phyloP scores from a whole-genome alignment of 2,888 invertebrate species.

The Thumatha senex region DNA sequence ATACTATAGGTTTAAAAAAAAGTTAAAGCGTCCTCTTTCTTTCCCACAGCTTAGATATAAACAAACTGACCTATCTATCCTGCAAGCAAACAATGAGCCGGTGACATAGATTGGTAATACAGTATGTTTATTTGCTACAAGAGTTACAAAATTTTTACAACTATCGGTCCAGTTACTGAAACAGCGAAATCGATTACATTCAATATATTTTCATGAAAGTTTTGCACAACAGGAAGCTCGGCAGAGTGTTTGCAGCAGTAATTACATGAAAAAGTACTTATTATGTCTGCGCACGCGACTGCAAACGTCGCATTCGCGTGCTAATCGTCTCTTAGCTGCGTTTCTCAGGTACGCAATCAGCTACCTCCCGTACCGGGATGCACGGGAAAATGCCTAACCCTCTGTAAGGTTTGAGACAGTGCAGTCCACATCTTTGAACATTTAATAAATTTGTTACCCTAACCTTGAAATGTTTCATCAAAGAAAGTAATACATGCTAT shows the following conservation, averaged over 20 bases:
- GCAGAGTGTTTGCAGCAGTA: slow-evolving; percentile 20
- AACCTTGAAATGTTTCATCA: no score
- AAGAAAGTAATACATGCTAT: no score
- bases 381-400: no score
- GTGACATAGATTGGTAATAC: no score
- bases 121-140: not conserved
- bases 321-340: not conserved
- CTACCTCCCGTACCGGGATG: not conserved
- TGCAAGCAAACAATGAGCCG: no score
- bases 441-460: no score
- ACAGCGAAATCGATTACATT: slow-evolving; percentile 9
- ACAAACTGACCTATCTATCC: no score
- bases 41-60: no score
- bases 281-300: slow-evolving; percentile 28
- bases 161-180: not conserved
- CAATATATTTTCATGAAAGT: slow-evolving; percentile 35
- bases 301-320: slow-evolving; percentile 15
- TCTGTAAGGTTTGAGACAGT: no score
- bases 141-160: not conserved
- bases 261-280: slow-evolving; percentile 46
- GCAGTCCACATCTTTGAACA: no score
- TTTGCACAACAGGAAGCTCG: slow-evolving; percentile 43
- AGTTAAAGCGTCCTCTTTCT: no score
- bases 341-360: not conserved
- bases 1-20: no score